Evolutionary conservation across 2,888 invertebrate species (phyloP), one percentile per base, ranked within the genome.

Genomic region (Brenthis ino): DNA sequence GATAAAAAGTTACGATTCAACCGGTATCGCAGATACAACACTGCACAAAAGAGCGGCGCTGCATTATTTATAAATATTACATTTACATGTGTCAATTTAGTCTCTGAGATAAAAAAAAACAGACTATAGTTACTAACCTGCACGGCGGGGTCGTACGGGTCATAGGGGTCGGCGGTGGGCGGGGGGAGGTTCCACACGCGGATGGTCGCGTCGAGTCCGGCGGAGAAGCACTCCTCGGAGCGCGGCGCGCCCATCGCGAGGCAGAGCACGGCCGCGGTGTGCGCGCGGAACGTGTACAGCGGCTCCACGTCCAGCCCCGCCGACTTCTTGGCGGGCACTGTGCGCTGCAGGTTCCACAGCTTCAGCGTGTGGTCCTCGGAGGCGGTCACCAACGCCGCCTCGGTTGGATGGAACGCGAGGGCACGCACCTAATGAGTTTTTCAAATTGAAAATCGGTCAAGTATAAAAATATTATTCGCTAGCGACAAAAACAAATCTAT

Each of bases 311-410:
- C 99, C 75, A 99, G 94, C 66, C 98, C 98, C 77, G 98, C 97
- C 24, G 98, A 97, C 95, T 99, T 99, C 94, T 99, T 99, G 72
- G 98, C 98, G 77, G 98, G 98, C 78, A 98, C 98, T 66, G 99
- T 99, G 93, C 99, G 99, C 88, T 99, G 99, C 77, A 99, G 94
- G 94, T 99, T 99, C 99, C 99, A 99, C 84, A 99, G 93, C 93
- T 99, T 99, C 56, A 99, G 94, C 63, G 99, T 99, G 89, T 99
- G 98, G 93, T 99, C 99, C 89, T 99, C 99, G 69, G 98, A 98
- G 53, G 99, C 99, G 43, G 99, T 99, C 82, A 99, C 97, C 71
- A 99, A 94, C 69, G 99, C 98, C 69, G 99, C 97, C 85, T 99
- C 99, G 74, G 96, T 96, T 67, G 99, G 99, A 92, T 98, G 98